These are phyloP conservation scores for Poecilus cupreus DNA, from an alignment of 2,888 invertebrate genomes.

Conservation along the genomic window DNA sequence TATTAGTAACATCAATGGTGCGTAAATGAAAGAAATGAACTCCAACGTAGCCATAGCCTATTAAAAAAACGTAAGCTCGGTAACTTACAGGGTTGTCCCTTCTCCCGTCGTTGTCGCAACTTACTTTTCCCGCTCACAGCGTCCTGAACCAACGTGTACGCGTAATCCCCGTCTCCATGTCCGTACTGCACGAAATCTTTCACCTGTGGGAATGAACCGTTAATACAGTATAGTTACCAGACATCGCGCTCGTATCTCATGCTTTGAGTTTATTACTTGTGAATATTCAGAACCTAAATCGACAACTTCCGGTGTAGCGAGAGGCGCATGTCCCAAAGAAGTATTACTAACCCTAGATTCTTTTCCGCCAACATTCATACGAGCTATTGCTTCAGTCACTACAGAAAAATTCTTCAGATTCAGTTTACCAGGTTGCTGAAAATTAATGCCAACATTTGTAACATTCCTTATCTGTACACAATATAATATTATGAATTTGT, in stretches of 20 bases:
- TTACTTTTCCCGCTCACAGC: constrained; percentile 78
- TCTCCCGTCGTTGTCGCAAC: constrained; percentile 78
- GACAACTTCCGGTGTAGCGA: constrained; percentile 85
- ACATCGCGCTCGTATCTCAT: background rate
- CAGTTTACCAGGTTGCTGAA: constrained; percentile 89
- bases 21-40: constrained; percentile 49
- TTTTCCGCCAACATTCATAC: constrained; percentile 79
- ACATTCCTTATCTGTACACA: constrained; percentile 25
- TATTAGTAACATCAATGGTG: no score
- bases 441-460: constrained; percentile 32
- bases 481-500: constrained; percentile 22
- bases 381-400: constrained; percentile 89
- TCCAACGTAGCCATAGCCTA: no score
- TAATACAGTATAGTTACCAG: background rate
- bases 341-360: constrained; percentile 71
- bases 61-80: background rate
- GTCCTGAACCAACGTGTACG: constrained; percentile 82
- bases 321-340: constrained; percentile 81
- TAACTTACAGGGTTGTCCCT: constrained; percentile 78
- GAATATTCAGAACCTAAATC: constrained; percentile 85
- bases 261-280: constrained; percentile 71
- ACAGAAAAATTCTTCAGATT: constrained; percentile 92
- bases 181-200: constrained; percentile 77
- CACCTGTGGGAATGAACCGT: constrained; percentile 66
- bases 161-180: constrained; percentile 77